phyloP scores from a whole-genome alignment of 2,797 vertebrate genomes.

The Schizopygopsis pylzovi region DNA sequence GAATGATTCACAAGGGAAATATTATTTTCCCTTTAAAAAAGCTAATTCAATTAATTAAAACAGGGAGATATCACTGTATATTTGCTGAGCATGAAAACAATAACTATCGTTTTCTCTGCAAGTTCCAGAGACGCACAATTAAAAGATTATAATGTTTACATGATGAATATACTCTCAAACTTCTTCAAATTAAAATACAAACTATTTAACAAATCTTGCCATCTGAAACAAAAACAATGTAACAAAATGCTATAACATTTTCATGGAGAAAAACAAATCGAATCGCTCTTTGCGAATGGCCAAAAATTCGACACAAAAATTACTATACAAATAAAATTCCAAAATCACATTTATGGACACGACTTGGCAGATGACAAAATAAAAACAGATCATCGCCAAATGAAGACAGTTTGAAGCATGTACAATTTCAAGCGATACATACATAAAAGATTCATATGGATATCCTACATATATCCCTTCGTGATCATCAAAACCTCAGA shows the following conservation, averaged over 20 bases:
- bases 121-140: constrained; percentile 74
- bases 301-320: constrained; percentile 85
- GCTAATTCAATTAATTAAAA: not conserved
- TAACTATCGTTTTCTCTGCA: constrained; percentile 22
- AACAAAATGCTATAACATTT: constrained; percentile 58
- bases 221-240: constrained; percentile 79
- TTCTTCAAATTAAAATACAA: constrained; percentile 59
- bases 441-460: constrained; percentile 91
- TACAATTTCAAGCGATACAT: constrained; percentile 90
- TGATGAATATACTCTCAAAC: constrained; percentile 37
- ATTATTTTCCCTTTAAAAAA: not conserved
- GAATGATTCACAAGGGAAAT: too few species aligned
- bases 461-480: constrained; percentile 86
- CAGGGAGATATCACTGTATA: constrained; percentile 4
- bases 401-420: constrained; percentile 80
- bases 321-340: constrained; percentile 80
- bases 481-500: constrained; percentile 75
- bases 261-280: constrained; percentile 87
- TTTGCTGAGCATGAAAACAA: constrained; percentile 38
- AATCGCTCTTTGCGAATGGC: constrained; percentile 82
- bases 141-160: constrained; percentile 67
- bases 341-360: constrained; percentile 84
- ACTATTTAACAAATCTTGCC: constrained; percentile 86
- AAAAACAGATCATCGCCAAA: constrained; percentile 78
- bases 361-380: constrained; percentile 77